These are phyloP conservation scores for Paramormyrops kingsleyae DNA, from an alignment of 2,113 vertebrate species.

Conservation along the genomic window DNA sequence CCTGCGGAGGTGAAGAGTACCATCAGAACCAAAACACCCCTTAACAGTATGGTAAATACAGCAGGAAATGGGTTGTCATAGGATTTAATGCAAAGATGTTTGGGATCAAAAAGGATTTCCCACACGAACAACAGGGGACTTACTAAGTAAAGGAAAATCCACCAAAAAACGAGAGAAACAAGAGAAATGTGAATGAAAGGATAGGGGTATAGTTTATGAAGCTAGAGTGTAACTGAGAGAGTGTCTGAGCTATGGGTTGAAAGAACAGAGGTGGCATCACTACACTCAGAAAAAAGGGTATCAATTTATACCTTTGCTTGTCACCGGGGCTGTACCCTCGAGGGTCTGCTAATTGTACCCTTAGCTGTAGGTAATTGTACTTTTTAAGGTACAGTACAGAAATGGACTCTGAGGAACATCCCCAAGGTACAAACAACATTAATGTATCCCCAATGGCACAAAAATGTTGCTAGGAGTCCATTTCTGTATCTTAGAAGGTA, in stretches of 20 bases:
- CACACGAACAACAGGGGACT: background rate
- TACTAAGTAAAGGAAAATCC: background rate
- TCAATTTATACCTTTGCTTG: too few species aligned
- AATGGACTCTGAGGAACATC: too few species aligned
- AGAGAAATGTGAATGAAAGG: background rate
- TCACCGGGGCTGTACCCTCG: too few species aligned
- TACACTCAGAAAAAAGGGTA: too few species aligned
- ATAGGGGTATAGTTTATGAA: background rate
- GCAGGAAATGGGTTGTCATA: background rate
- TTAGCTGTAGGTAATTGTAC: too few species aligned
- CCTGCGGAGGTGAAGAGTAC: slow-evolving; percentile 53
- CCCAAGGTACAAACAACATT: too few species aligned
- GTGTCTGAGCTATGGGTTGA: background rate
- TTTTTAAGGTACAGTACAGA: too few species aligned
- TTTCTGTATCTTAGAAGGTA: too few species aligned
- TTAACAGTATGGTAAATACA: background rate
- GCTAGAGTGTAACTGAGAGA: background rate
- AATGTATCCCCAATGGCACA: too few species aligned
- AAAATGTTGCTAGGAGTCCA: too few species aligned
- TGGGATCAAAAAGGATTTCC: background rate
- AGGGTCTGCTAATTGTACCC: too few species aligned
- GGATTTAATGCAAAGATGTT: background rate
- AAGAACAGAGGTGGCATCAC: background rate
- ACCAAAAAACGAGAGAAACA: background rate
- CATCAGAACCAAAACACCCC: background rate